Percentiles rank a stretch among this genome's conserved stretches.
These are phyloP conservation scores for Ptyas mucosa DNA, from an alignment of 2,113 vertebrate species.

Conservation along the genomic window DNA sequence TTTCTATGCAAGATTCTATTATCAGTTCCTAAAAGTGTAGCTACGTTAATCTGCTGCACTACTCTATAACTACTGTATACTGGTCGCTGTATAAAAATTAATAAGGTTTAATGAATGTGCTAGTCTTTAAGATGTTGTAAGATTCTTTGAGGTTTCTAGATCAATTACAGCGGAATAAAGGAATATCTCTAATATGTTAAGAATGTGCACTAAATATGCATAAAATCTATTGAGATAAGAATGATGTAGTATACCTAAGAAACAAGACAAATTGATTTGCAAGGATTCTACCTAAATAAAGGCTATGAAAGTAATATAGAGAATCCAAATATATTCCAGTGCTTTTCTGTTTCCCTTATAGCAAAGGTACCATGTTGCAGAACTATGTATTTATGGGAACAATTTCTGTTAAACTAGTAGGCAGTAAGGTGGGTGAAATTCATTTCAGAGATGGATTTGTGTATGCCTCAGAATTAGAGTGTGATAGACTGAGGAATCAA, in stretches of 20 bases:
- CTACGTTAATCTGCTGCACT: background rate
- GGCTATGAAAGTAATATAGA: background rate
- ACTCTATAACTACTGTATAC: background rate
- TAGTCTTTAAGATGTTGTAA: background rate
- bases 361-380: background rate
- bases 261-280: background rate
- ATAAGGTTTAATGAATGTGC: background rate
- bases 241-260: background rate
- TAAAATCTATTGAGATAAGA: background rate
- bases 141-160: background rate
- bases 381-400: background rate
- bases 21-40: background rate
- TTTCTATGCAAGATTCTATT: background rate
- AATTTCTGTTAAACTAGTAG: background rate
- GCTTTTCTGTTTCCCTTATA: background rate
- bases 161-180: background rate
- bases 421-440: background rate
- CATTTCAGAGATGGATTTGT: background rate
- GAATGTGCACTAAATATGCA: background rate
- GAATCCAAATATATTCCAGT: background rate
- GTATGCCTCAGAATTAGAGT: background rate
- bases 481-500: constrained; percentile 19
- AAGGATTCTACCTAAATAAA: constrained; percentile 13
- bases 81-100: background rate
- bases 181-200: background rate